phyloP scores from a whole-genome alignment of 2,113 vertebrate genomes.

The Motacilla tschutschensis region DNA sequence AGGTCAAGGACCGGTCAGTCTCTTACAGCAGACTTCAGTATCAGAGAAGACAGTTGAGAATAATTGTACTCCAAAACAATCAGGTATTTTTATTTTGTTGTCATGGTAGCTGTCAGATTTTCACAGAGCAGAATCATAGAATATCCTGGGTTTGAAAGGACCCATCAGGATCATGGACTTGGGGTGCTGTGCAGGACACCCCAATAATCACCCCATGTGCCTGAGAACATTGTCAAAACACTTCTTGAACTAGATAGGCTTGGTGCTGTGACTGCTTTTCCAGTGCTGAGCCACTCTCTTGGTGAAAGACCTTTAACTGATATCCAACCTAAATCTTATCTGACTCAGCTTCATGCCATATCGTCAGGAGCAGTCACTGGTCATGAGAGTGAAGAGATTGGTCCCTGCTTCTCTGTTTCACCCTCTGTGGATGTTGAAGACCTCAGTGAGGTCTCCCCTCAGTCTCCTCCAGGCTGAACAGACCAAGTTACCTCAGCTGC shows the following conservation, averaged over 20 bases:
- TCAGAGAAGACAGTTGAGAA: background rate
- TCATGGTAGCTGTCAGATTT: background rate
- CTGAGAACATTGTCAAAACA: background rate
- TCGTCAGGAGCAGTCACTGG: background rate
- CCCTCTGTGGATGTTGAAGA: background rate
- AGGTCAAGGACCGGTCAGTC: background rate
- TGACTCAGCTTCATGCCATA: background rate
- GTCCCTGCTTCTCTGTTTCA: background rate
- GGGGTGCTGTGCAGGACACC: background rate
- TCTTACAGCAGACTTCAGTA: background rate
- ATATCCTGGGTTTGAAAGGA: background rate
- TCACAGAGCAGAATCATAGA: background rate
- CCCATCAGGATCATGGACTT: background rate
- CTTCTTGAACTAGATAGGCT: background rate
- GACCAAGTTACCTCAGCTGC: background rate
- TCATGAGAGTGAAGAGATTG: fast-evolving
- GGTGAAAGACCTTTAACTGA: background rate
- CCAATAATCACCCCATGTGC: background rate
- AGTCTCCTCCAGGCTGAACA: background rate
- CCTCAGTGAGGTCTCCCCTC: background rate
- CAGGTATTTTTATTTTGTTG: background rate
- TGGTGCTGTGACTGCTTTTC: background rate
- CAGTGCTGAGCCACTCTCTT: background rate
- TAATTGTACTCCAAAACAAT: background rate
- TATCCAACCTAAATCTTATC: fast-evolving